These are phyloP conservation scores for Cryptotis parvus DNA, from an alignment of 2,113 vertebrate genomes.

Conservation along the genomic window DNA sequence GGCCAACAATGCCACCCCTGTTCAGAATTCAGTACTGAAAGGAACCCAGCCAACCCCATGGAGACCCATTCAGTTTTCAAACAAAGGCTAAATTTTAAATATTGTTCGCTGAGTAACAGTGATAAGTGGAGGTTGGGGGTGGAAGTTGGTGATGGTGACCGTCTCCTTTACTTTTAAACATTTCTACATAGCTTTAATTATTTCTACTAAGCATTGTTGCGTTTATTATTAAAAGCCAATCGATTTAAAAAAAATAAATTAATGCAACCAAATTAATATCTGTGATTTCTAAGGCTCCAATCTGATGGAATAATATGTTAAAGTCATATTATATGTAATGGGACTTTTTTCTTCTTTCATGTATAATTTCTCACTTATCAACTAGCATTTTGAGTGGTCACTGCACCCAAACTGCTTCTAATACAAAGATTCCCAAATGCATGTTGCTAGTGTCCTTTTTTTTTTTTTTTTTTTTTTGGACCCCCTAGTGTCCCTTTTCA, in stretches of 20 bases:
- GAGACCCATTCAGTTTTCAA: slow-evolving; percentile 41
- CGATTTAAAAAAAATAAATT: background rate
- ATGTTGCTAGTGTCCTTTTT: too few relatives aligned
- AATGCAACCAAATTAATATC: background rate
- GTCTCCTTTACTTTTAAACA: slow-evolving; percentile 41
- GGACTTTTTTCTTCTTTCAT: background rate
- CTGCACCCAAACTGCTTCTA: background rate
- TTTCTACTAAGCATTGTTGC: background rate
- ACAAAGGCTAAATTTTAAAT: slow-evolving; percentile 49
- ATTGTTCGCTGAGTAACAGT: background rate
- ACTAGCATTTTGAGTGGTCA: background rate
- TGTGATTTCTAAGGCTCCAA: background rate
- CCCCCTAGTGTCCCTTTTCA: too few relatives aligned
- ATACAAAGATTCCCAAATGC: too few relatives aligned
- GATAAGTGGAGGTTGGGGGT: background rate
- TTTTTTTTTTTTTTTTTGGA: too few relatives aligned
- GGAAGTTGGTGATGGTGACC: background rate
- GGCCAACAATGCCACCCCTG: background rate
- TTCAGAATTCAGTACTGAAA: slow-evolving; percentile 30
- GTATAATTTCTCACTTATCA: background rate
- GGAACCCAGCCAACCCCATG: background rate
- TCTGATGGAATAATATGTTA: background rate
- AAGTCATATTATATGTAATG: background rate
- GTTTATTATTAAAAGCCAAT: slow-evolving; percentile 43
- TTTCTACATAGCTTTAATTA: slow-evolving; percentile 25